phyloP scores from a whole-genome alignment of 1,140 invertebrate genomes.

The Calosoma granatense region DNA sequence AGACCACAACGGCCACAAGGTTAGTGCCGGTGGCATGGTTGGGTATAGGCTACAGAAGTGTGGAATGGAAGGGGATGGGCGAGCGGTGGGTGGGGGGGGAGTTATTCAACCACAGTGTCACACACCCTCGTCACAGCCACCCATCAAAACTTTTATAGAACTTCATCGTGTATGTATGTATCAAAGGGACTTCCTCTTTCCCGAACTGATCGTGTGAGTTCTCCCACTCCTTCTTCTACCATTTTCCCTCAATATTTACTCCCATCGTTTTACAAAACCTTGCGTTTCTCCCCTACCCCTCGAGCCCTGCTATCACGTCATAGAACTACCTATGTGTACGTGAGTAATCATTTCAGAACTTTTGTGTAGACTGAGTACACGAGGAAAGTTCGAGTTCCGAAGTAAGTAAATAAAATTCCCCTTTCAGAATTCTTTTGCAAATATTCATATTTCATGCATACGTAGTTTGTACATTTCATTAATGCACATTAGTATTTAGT shows the following conservation, averaged over 20 bases:
- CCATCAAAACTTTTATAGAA: neutral
- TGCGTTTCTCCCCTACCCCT: neutral
- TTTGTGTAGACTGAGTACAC: neutral
- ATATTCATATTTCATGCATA: too few relatives aligned
- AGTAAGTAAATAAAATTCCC: too few relatives aligned
- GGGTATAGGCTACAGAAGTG: too few relatives aligned
- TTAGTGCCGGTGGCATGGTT: neutral
- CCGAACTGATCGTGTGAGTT: neutral
- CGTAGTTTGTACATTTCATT: too few relatives aligned
- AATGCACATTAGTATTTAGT: too few relatives aligned
- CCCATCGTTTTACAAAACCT: neutral
- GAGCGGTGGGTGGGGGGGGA: neutral
- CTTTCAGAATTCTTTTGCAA: too few relatives aligned
- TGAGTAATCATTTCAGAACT: neutral
- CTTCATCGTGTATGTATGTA: conserved; percentile 1
- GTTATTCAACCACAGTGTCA: neutral
- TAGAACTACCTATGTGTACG: neutral
- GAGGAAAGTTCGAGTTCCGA: too few relatives aligned
- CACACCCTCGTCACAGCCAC: neutral
- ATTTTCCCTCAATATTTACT: neutral
- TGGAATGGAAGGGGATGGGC: neutral
- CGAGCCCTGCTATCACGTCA: neutral
- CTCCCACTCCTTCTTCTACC: neutral
- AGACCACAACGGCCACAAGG: neutral
- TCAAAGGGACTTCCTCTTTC: neutral